Evolutionary conservation across 1,140 invertebrate species (phyloP), one percentile per base, ranked within the genome.

Genomic region (Drosophila tropicalis): DNA sequence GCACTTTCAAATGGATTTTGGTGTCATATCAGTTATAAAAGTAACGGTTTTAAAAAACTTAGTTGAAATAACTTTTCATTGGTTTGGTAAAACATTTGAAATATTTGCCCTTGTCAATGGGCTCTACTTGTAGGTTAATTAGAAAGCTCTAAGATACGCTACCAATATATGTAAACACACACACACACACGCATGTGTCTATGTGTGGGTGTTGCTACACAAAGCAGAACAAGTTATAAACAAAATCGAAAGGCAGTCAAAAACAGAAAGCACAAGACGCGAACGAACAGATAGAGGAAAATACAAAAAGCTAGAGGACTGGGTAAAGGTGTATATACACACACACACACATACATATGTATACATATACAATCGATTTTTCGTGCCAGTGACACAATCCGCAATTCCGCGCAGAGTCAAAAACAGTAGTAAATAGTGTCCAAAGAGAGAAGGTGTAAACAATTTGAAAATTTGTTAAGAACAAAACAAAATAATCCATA

Each of bases 141-240:
- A 34, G 34, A 85, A 79, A 85, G 81, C 81, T 85, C 54, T 86
- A 64, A n/a, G 36, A 56, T 62, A 34, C 15, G 22, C 36, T 54
- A 29, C 22, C 34, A 22, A 29, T 29, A n/a, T n/a, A n/a, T n/a
- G n/a, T n/a, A n/a, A n/a, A n/a, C n/a, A n/a, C n/a, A 29, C 5
- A 5, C 29, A 29, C 29, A 29, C 29, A 25, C 25, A 25, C 25
- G 4, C 25, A 29, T 54, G 39, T 61, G 15, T n/a, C n/a, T 58
- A 47, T 51, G 34, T 5, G 7, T 39, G n/a, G 47, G 15, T 65
- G 10, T 62, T 40, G 55, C 19, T 44, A 66, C 56, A 63, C 78
- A 86, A 83, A 76, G 62, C 65, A 79, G 83, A 87, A 86, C 84
- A 68, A 81, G 82, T 89, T 87, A 89, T 89, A 87, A 87, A 87